Evolutionary conservation across 2,113 vertebrate genomes (phyloP), one percentile per base, ranked within the genome.

Genomic region (Carassius carassius): DNA sequence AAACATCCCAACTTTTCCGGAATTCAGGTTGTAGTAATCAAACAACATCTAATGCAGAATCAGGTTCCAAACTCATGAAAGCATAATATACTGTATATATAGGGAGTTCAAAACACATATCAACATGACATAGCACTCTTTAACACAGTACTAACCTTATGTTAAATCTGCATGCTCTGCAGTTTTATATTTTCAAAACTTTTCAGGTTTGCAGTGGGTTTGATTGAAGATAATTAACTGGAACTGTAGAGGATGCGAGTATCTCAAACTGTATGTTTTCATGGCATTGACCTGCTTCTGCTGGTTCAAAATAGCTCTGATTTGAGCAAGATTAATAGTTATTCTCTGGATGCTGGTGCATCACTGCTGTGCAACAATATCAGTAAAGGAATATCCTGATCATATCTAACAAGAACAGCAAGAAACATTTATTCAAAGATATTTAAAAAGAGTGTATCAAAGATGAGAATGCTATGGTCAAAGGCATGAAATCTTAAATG

Each of bases 231-330:
- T 93, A 93, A 94, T 94, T 89, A 92, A 94, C 93, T 91, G 90
- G 91, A 87, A 60, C 88, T 41, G 84, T 87, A 81, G 89, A 90
- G 89, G 90, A 91, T 88, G 90, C 87, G 87, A 92, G 90, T 87
- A 84, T 87, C 87, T 93, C 90, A 92, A 88, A 86, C 85, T 67
- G 63, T 90, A 83, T 86, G 78, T 89, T 91, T 90, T 91, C 91
- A 92, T 88, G 90, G 91, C 88, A 76, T 90, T 94, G 93, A 94
- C 94, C 93, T 90, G 92, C 86, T 95, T 94, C 92, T 92, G 72
- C 86, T 89, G 87, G 84, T 92, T 94, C 92, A 93, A 94, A 95
- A 95, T 94, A 95, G 93, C 93, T 93, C 91, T 92, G 90, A 92
- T 92, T 90, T 91, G 92, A 94, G 86, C 90, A 93, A 93, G 94